A percentile compares a stretch with the other conserved stretches of the same genome.
phyloP scores from a whole-genome alignment of 2,888 invertebrate genomes.

The Cyclophora albipunctata region DNA sequence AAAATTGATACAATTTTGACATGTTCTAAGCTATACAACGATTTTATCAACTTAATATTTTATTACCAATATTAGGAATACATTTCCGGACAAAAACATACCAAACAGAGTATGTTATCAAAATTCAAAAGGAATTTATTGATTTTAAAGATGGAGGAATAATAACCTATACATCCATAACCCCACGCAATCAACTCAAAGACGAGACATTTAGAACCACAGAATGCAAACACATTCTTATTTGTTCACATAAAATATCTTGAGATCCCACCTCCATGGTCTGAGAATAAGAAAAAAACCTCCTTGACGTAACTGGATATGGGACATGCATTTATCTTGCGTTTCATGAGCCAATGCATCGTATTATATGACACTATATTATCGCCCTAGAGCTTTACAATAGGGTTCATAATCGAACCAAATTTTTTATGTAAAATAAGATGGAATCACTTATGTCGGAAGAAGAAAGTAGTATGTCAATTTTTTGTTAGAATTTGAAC shows the following conservation, averaged over 20 bases:
- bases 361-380: conserved; percentile 63
- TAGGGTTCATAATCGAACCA: conserved; percentile 28
- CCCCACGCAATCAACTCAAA: too few species aligned
- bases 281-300: conserved; percentile 33
- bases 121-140: too few species aligned
- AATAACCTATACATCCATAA: too few species aligned
- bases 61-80: too few species aligned
- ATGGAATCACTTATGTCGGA: conserved; percentile 33
- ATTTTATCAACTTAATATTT: too few species aligned
- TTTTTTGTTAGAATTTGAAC: conserved; percentile 25
- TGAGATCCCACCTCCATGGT: conserved; percentile 20
- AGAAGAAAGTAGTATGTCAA: conserved; percentile 12
- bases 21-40: too few species aligned
- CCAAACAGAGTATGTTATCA: too few species aligned
- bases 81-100: too few species aligned
- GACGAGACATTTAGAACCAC: too few species aligned
- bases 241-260: not conserved
- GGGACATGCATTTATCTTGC: conserved; percentile 61
- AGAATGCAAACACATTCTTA: not conserved
- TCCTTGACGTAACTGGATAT: conserved; percentile 59
- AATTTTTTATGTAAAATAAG: conserved; percentile 43
- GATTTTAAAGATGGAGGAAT: too few species aligned
- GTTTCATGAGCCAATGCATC: conserved; percentile 57
- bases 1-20: too few species aligned
- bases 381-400: conserved; percentile 17